These are phyloP conservation scores for Gadus chalcogrammus DNA, from an alignment of 2,113 vertebrate genomes.

Conservation along the genomic window DNA sequence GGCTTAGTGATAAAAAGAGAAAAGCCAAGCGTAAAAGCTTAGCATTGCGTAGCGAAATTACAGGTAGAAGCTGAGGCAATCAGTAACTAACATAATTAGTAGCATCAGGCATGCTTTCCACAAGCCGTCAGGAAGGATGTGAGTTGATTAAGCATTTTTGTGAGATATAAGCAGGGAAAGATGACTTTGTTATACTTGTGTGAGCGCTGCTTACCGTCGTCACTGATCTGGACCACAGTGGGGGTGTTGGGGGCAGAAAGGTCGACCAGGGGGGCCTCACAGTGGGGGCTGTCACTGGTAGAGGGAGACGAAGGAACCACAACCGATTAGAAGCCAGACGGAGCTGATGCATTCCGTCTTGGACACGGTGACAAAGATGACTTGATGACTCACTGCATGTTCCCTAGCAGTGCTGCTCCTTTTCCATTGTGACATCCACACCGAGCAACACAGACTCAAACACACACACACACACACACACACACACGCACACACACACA, in stretches of 20 bases:
- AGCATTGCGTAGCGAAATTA: no score
- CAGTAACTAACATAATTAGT: no score
- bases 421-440: no score
- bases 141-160: no score
- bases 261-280: conserved; percentile 86
- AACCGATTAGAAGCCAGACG: conserved; percentile 22
- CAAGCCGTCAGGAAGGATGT: no score
- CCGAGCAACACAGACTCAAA: no score
- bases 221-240: conserved; percentile 83
- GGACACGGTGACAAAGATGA: not conserved
- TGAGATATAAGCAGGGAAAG: no score
- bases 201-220: conserved; percentile 80
- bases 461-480: not conserved
- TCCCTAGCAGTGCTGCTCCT: conserved; percentile 12
- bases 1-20: not conserved
- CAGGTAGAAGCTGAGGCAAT: no score
- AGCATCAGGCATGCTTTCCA: no score
- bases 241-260: conserved; percentile 82
- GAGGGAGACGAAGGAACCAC: conserved; percentile 27
- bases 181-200: no score
- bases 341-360: not conserved
- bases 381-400: conserved; percentile 29
- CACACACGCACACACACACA: not conserved
- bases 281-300: conserved; percentile 88
- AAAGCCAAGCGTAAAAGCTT: no score